Conservation (phyloP, 2,113 vertebrate species). For the Polyodon spathula region DNA sequence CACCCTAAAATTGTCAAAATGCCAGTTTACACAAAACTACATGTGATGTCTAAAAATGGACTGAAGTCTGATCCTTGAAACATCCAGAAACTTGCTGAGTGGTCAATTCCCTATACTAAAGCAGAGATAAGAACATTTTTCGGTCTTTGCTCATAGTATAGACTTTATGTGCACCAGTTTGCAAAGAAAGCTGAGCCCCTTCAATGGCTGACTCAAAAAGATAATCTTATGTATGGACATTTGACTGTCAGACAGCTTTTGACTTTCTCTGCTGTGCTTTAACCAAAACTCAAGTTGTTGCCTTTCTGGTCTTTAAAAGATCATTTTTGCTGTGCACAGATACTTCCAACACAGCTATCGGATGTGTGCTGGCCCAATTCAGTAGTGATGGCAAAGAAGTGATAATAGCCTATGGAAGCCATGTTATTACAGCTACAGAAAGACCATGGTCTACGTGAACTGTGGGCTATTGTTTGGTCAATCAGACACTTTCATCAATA, state of each 20-base stretch:
- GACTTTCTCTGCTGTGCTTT: constrained; percentile 5
- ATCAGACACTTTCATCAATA: constrained; percentile 13
- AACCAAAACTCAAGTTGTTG: constrained; percentile 8
- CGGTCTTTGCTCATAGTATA: background rate
- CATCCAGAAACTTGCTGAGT: background rate
- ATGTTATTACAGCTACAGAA: constrained; percentile 9
- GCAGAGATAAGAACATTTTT: background rate
- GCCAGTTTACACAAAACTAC: constrained; percentile 12
- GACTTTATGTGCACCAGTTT: background rate
- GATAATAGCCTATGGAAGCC: constrained; percentile 17
- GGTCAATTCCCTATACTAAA: background rate
- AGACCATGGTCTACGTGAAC: constrained; percentile 17
- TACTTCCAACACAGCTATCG: constrained; percentile 5
- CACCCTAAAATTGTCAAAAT: constrained; percentile 19
- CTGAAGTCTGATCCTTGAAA: background rate
- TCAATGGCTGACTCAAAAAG: constrained; percentile 9
- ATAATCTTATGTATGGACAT: constrained; percentile 12
- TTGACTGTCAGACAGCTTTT: constrained; percentile 7
- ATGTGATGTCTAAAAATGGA: too few relatives aligned
- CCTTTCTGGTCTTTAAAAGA: constrained; percentile 14
- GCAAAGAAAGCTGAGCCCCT: background rate
- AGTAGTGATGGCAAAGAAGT: constrained; percentile 1
- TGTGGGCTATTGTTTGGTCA: constrained; percentile 19
- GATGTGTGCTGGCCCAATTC: constrained; percentile 15
- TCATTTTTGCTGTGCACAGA: constrained; percentile 15